Base-by-base conservation (phyloP, 2,113 vertebrate genomes). In the Manacus vitellinus region DNA sequence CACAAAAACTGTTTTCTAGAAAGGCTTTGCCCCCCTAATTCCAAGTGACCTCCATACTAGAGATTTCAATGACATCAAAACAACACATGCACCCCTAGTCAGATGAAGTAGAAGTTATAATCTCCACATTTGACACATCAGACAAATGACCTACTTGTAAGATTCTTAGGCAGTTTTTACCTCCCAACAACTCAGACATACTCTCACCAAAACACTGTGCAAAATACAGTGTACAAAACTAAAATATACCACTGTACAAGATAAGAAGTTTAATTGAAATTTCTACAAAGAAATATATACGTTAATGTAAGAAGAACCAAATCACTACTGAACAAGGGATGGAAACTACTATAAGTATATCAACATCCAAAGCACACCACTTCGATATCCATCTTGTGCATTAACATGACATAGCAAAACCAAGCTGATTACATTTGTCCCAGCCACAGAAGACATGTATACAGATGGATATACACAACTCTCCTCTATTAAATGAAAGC, bases 101-200 rank as follows among this genome's bases (percentile, higher is more conserved):
- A 94, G 55, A 75, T n/a, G 33, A 94, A 86, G 39, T 10, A 83
- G 14, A 87, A 95, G n/a, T 46, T 75, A 61, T 14, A 68, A 89
- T 62, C 51, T 92, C 52, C 52, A 28, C 52, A 33, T 83, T 65
- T 49, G 33, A 37, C 24, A 52, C 7, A 8, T 65, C 55, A 93
- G 65, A 89, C 16, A 92, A 78, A 71, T 22, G 0, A 77, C 24
- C 31, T 66, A 41, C 74, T 46, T 85, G 4, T 15, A 89, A 93
- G 62, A 88, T 55, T 77, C 49, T 92, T 10, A 51, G 41, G 44
- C 44, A 88, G 46, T 61, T 92, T 88, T 92, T 88, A 88, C 49
- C 59, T 70, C 41, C 27, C 68, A 84, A 28, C 21, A 82, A 52
- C 46, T 73, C n/a, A 52, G 82, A 33, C 49, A 35, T 72, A 55